Percentiles rank a stretch among this genome's conserved stretches.
Conservation (phyloP, 2,888 invertebrate species). For the Muscina levida region DNA sequence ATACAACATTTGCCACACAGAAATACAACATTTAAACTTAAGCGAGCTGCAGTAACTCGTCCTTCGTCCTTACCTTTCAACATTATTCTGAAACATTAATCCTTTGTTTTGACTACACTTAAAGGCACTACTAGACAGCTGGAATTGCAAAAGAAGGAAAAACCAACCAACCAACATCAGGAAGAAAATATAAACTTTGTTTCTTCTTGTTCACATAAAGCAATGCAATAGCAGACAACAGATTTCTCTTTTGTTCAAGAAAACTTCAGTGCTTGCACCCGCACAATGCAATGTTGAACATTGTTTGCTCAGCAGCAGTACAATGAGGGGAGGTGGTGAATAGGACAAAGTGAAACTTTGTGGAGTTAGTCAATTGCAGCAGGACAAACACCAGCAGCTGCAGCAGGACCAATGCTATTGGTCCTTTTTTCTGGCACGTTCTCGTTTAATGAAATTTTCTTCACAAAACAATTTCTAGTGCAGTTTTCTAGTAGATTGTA, state of each 20-base stretch:
- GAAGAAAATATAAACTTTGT: no score
- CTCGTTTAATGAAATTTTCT: slow-evolving; percentile 29
- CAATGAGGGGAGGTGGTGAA: slow-evolving; percentile 23
- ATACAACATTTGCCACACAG: no score
- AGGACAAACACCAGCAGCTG: slow-evolving; percentile 1
- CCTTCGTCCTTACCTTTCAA: background rate
- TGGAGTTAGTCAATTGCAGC: slow-evolving; percentile 20
- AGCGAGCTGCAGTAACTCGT: background rate
- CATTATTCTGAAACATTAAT: background rate
- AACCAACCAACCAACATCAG: no score
- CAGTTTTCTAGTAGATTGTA: background rate
- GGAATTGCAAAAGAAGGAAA: no score
- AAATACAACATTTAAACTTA: no score
- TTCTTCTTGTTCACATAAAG: no score
- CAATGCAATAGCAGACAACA: background rate
- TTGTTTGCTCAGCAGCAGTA: no score
- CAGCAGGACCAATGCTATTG: background rate
- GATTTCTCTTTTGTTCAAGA: slow-evolving; percentile 3
- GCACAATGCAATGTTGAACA: background rate
- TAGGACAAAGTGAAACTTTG: background rate
- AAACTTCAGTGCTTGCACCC: background rate
- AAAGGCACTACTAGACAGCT: no score
- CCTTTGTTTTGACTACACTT: background rate
- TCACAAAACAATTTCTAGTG: slow-evolving; percentile 18
- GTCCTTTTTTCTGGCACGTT: slow-evolving; percentile 1